Conservation (phyloP, 2,888 invertebrate species). For the Neria commutata region DNA sequence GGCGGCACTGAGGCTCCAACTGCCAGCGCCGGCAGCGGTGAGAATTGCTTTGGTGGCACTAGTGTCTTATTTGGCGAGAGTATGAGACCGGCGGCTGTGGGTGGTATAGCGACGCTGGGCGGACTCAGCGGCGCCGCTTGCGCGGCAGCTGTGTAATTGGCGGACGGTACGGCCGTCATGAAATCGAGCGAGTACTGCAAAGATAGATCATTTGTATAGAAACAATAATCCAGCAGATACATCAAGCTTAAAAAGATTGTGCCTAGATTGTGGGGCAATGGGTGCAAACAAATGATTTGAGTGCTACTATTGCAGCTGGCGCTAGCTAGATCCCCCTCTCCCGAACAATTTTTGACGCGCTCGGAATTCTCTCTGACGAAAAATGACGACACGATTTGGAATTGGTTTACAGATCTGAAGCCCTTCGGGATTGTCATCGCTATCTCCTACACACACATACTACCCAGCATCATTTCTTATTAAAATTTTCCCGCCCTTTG, state of each 20-base stretch:
- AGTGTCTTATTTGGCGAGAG: conserved; percentile 39
- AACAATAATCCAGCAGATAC: neutral
- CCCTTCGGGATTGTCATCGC: too few species aligned
- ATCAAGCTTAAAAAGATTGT: conserved; percentile 19
- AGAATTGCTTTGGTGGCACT: conserved; percentile 41
- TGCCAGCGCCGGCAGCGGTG: conserved; percentile 16
- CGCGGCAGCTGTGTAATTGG: conserved; percentile 38
- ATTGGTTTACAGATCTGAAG: too few species aligned
- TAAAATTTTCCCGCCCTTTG: too few species aligned
- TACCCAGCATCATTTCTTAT: too few species aligned
- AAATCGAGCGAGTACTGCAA: conserved; percentile 57
- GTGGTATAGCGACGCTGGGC: conserved; percentile 37
- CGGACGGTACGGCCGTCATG: conserved; percentile 34
- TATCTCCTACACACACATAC: too few species aligned
- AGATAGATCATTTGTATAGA: neutral
- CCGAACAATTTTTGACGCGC: too few species aligned
- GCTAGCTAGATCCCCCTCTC: too few species aligned
- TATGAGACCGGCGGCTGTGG: conserved; percentile 43
- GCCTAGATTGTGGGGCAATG: conserved; percentile 20
- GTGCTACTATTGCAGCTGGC: too few species aligned
- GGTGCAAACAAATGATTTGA: too few species aligned
- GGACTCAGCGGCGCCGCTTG: conserved; percentile 47
- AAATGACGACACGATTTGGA: too few species aligned
- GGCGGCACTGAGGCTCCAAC: conserved; percentile 17
- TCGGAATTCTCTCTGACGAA: too few species aligned